Evolutionary conservation across 2,888 invertebrate genomes (phyloP).

Genomic region (Lycocerus yunnanus): DNA sequence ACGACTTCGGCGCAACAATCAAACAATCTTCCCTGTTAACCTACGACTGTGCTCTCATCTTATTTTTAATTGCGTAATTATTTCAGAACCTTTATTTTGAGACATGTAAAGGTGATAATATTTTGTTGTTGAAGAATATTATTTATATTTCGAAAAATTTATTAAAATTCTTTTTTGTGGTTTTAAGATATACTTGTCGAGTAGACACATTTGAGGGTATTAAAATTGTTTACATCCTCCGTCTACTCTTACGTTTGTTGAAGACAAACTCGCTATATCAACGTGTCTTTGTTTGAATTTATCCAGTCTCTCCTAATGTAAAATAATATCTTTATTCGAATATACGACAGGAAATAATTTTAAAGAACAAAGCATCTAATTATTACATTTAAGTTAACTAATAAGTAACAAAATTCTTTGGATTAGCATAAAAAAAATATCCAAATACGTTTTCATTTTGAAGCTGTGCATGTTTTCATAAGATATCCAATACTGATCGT

Average conservation of each 20-base stretch:
- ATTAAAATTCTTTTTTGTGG: not conserved
- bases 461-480: not conserved
- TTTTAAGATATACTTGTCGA: not conserved
- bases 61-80: too few species aligned
- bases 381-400: not conserved
- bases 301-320: not conserved
- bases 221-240: not conserved
- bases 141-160: too few species aligned
- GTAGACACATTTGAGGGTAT: not conserved
- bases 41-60: too few species aligned
- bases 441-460: not conserved
- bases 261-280: not conserved
- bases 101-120: too few species aligned
- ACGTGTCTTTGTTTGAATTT: not conserved
- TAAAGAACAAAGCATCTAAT: too few species aligned
- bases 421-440: not conserved
- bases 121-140: too few species aligned
- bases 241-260: not conserved
- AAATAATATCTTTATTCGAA: not conserved
- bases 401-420: not conserved
- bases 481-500: not conserved
- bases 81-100: too few species aligned
- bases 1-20: too few species aligned
- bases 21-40: too few species aligned
- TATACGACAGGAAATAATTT: too few species aligned